Base-by-base conservation (phyloP, 2,888 invertebrate species). In the Leistus spinibarbis region DNA sequence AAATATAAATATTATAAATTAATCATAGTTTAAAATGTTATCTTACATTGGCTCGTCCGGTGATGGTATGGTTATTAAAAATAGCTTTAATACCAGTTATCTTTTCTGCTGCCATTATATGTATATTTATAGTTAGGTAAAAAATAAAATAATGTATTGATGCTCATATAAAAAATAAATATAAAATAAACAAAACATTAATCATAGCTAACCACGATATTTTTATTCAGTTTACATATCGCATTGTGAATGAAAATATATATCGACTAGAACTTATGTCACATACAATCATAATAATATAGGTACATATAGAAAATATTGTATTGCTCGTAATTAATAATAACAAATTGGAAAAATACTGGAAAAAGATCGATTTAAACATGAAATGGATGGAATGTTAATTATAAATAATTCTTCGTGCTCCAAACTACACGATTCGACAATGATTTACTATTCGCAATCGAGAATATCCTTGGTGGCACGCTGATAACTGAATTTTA, bases 31-130 rank as follows among this genome's bases (percentile, higher is more conserved):
- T n/a, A 27, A 54, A 62, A 22, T 22, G 54, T 20, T 19, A 75
- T 85, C 87, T 85, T 82, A 89, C 89, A 81, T 89, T 89, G 17
- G 88, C 88, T 78, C 89, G 82, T 64, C 89, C 89, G 79, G 84
- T 82, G 56, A 83, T 83, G 7, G 89, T 89, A 80, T 86, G 83
- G 75, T 85, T 86, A 78, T 89, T 89, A 79, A 89, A 89, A 80
- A 87, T 84, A 76, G 86, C 85, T 69, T 81, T 80, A 0, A 88
- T 22, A 16, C 88, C 88, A 0, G 85, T 84, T 53, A 81, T 79
- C 64, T 83, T 86, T 27, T 84, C 83, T 4, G 85, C 86, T 66
- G 86, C 86, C 86, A 87, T 87, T n/a, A n/a, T n/a, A n/a, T n/a
- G n/a, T n/a, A n/a, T n/a, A n/a, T n/a, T n/a, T n/a, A n/a, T n/a